phyloP scores from a whole-genome alignment of 2,113 vertebrate species.

The Podarcis cretensis region DNA sequence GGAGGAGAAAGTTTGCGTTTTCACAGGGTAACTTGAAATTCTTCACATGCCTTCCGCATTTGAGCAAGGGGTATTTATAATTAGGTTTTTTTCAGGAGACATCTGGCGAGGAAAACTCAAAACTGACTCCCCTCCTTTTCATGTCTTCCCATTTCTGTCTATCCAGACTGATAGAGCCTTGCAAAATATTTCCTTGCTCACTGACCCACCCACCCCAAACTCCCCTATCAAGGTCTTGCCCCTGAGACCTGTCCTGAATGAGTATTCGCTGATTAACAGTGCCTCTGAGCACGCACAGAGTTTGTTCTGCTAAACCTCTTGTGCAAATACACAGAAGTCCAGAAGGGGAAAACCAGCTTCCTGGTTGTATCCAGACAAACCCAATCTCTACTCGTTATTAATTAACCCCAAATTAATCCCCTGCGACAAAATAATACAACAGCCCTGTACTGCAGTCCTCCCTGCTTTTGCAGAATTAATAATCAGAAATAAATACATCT shows the following conservation, averaged over 20 bases:
- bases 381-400: not conserved
- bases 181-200: no score
- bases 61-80: not conserved
- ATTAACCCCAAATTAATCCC: no score
- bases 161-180: not conserved
- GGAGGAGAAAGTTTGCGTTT: not conserved
- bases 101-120: not conserved
- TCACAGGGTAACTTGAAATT: not conserved
- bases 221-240: not conserved
- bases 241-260: not conserved
- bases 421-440: not conserved
- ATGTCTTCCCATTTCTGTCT: no score
- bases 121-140: not conserved
- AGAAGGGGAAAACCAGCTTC: not conserved
- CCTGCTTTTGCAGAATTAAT: not conserved
- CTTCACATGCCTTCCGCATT: not conserved
- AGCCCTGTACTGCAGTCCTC: not conserved
- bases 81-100: not conserved
- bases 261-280: not conserved
- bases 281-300: not conserved
- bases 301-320: not conserved
- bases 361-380: not conserved
- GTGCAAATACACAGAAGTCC: not conserved
- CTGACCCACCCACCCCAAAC: no score
- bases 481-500: not conserved